phyloP scores from a whole-genome alignment of 2,888 invertebrate species.

The Cryptophagus acutangulus region DNA sequence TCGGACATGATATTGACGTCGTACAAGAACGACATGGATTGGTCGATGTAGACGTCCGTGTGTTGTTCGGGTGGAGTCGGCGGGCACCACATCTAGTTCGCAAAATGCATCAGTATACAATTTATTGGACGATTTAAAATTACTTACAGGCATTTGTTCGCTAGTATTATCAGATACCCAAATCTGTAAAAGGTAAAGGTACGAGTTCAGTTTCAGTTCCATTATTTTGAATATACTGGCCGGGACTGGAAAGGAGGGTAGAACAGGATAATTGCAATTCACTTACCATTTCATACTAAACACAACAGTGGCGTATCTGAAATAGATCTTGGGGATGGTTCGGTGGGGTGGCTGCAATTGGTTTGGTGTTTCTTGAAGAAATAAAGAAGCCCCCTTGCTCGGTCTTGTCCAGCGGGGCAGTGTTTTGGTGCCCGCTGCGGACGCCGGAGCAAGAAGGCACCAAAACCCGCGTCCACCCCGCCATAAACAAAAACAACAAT shows the following conservation, averaged over 20 bases:
- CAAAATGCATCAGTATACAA: too few relatives aligned
- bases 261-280: too few relatives aligned
- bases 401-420: constrained; percentile 49
- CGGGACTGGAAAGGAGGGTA: not conserved
- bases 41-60: constrained; percentile 86
- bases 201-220: too few relatives aligned
- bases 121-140: not conserved
- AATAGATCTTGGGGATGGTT: constrained; percentile 29
- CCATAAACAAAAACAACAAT: constrained; percentile 40
- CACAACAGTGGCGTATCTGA: not conserved
- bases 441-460: constrained; percentile 52
- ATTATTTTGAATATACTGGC: not conserved
- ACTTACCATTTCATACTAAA: not conserved
- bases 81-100: constrained; percentile 90
- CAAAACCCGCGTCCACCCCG: constrained; percentile 54
- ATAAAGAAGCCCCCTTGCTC: constrained; percentile 50
- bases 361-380: too few relatives aligned
- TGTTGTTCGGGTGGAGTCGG: constrained; percentile 95
- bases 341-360: constrained; percentile 33
- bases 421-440: constrained; percentile 51
- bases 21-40: constrained; percentile 79
- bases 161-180: constrained; percentile 69
- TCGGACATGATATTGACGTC: constrained; percentile 72
- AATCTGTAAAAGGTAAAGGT: constrained; percentile 55
- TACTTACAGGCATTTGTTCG: constrained; percentile 80